Conservation (phyloP, 2,888 invertebrate genomes). For the Drosophila mettleri region DNA sequence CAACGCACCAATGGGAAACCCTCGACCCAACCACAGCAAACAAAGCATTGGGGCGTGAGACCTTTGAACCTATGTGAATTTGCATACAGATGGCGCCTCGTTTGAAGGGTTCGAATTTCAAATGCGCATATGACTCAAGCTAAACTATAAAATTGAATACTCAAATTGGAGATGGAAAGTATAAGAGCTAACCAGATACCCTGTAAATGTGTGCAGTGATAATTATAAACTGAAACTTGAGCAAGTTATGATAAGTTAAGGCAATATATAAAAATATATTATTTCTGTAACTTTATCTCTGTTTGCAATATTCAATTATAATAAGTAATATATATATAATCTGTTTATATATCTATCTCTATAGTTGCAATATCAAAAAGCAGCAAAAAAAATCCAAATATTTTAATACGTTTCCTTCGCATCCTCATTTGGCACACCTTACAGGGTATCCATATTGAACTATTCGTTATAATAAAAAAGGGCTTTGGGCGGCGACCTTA, state of each 20-base stretch:
- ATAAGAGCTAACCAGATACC: background rate
- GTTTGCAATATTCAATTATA: too few relatives aligned
- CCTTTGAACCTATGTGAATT: conserved; percentile 37
- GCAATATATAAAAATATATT: too few relatives aligned
- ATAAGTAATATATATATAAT: too few relatives aligned
- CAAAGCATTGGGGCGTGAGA: conserved; percentile 10
- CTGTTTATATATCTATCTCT: too few relatives aligned
- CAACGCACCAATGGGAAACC: conserved; percentile 17
- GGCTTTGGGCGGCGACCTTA: conserved; percentile 29
- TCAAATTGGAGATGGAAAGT: background rate
- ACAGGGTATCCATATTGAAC: conserved; percentile 15
- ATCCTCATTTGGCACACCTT: background rate
- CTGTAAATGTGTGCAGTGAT: background rate
- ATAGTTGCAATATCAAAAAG: too few relatives aligned
- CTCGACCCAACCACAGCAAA: conserved; percentile 6
- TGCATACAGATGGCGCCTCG: conserved; percentile 57
- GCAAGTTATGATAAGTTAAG: background rate
- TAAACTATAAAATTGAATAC: conserved; percentile 42
- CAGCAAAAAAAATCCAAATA: too few relatives aligned
- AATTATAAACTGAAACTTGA: background rate
- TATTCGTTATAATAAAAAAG: conserved; percentile 8
- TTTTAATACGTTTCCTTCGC: too few relatives aligned
- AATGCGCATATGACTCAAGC: conserved; percentile 32
- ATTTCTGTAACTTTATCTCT: too few relatives aligned
- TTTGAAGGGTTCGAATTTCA: conserved; percentile 28